phyloP scores from a whole-genome alignment of 2,113 vertebrate genomes.

The Sitta europaea region DNA sequence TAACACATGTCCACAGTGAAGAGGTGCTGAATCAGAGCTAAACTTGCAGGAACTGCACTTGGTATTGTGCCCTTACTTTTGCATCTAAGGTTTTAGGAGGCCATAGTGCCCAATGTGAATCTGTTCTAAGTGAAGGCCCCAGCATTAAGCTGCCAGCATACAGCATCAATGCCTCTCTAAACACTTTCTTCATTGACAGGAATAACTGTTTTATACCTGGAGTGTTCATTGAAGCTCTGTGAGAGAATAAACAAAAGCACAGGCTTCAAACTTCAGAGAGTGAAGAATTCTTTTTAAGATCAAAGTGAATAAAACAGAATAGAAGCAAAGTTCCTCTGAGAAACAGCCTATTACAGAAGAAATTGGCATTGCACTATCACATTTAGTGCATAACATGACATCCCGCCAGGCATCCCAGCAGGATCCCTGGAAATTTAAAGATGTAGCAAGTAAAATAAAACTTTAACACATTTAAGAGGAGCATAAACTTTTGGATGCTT shows the following conservation, averaged over 20 bases:
- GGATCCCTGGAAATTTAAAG: background rate
- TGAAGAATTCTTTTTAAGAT: background rate
- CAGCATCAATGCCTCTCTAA: background rate
- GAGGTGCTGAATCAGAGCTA: background rate
- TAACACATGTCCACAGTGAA: background rate
- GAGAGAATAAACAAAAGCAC: background rate
- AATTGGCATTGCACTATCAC: too few species aligned
- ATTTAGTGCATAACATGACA: background rate
- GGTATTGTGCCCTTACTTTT: background rate
- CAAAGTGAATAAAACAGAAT: background rate
- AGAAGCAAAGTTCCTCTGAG: background rate
- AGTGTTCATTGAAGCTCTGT: background rate
- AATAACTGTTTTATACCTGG: background rate
- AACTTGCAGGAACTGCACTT: background rate
- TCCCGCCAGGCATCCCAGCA: background rate
- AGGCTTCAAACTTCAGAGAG: background rate
- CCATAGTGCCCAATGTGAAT: background rate
- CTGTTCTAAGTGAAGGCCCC: background rate
- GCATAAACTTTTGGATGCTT: background rate
- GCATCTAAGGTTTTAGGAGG: background rate
- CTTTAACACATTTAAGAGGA: background rate
- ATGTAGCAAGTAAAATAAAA: background rate
- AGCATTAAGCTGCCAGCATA: background rate
- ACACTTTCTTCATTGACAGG: background rate
- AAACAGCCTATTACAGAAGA: too few species aligned